Conservation (phyloP, 2,113 vertebrate genomes). For the Cephalopterus ornatus region DNA sequence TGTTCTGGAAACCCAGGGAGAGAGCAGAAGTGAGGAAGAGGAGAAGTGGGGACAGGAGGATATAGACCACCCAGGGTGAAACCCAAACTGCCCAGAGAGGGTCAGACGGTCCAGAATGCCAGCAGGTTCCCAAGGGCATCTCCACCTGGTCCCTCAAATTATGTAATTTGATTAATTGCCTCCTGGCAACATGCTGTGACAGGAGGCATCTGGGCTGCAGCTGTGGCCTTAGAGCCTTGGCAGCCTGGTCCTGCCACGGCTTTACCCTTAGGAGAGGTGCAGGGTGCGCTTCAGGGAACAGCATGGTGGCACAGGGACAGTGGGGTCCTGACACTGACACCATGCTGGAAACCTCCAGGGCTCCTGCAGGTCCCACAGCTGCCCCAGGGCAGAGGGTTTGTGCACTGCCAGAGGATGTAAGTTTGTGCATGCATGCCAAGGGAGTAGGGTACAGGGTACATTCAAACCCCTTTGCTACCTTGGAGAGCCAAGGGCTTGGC, state of each 20-base stretch:
- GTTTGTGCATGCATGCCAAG: fast-evolving
- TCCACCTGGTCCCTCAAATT: neutral
- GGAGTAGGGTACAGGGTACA: fast-evolving
- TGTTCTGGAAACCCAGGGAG: neutral
- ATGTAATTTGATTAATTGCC: neutral
- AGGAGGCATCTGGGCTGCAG: neutral
- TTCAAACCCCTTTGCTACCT: fast-evolving
- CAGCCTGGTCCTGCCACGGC: neutral
- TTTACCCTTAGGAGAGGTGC: neutral
- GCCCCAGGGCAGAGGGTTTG: neutral
- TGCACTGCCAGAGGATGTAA: neutral
- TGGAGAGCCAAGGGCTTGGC: neutral
- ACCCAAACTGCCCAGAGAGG: neutral
- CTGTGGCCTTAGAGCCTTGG: neutral
- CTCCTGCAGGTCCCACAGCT: neutral
- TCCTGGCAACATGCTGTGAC: neutral
- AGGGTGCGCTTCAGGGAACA: neutral
- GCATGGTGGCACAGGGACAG: fast-evolving
- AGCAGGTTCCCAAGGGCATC: neutral
- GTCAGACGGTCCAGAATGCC: neutral
- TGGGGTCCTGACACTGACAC: neutral
- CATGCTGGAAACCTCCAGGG: neutral
- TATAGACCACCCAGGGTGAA: neutral
- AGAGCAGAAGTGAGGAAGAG: neutral
- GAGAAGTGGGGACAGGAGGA: neutral